A percentile compares a stretch with the other conserved stretches of the same genome.
Evolutionary conservation across 2,113 vertebrate species (phyloP).

Genomic region (Odocoileus virginianus): DNA sequence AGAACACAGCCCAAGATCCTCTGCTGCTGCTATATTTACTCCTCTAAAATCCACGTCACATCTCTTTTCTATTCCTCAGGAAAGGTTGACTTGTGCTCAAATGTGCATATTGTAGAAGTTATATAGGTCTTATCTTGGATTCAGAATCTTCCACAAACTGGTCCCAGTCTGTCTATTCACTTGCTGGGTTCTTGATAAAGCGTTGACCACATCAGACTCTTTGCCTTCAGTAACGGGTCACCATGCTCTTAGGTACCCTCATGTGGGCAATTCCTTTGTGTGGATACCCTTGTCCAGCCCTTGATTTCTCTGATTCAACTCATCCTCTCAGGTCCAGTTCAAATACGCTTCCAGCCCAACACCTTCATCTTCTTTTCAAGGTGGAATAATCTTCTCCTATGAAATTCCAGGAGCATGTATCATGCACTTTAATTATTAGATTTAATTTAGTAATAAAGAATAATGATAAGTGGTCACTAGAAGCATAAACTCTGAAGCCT

Average conservation of each 20-base stretch:
- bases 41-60: neutral
- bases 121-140: neutral
- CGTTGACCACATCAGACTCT: rapidly evolving
- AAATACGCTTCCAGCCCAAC: neutral
- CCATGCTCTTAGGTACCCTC: neutral
- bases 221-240: neutral
- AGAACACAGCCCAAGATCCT: neutral
- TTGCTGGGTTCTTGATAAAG: neutral
- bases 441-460: neutral
- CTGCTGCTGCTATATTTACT: neutral
- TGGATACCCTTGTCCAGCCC: neutral
- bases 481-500: neutral
- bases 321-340: neutral
- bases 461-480: neutral
- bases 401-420: neutral
- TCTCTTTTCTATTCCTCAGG: neutral
- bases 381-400: neutral
- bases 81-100: neutral
- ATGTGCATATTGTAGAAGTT: neutral
- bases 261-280: neutral
- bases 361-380: neutral
- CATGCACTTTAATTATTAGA: neutral
- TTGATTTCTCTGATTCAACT: neutral
- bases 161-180: neutral
- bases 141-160: neutral